A percentile compares a stretch with the other conserved stretches of the same genome.
Conservation (phyloP, 2,888 invertebrate genomes). For the Pristionchus arcanus region DNA sequence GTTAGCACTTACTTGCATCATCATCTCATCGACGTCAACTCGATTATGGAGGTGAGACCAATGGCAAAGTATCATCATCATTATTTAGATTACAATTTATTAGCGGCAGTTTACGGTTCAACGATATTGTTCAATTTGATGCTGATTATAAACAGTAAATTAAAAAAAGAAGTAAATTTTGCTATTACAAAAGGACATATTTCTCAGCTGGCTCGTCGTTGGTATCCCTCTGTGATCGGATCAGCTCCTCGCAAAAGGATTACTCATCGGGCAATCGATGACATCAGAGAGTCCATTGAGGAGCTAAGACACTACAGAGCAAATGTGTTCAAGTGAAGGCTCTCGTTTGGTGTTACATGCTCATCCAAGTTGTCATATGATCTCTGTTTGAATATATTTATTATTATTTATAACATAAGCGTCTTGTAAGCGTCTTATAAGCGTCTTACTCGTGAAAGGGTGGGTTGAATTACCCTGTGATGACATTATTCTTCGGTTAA, state of each 20-base stretch:
- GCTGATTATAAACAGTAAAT: too few species aligned
- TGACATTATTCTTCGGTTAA: too few species aligned
- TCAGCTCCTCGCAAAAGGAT: constrained; percentile 78
- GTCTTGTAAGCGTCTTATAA: not conserved
- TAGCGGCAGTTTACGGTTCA: too few species aligned
- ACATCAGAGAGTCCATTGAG: constrained; percentile 84
- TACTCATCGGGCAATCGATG: constrained; percentile 84
- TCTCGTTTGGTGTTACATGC: too few species aligned
- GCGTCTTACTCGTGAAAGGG: not conserved
- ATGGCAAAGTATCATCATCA: too few species aligned
- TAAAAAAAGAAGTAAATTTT: not conserved
- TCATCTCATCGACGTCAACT: constrained; percentile 93
- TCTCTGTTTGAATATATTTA: not conserved
- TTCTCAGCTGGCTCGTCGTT: constrained; percentile 81
- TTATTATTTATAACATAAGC: not conserved
- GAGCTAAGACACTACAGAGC: constrained; percentile 89
- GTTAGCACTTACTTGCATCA: constrained; percentile 90
- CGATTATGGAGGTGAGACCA: constrained; percentile 93
- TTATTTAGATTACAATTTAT: too few species aligned
- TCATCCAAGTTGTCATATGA: too few species aligned
- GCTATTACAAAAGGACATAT: too few species aligned
- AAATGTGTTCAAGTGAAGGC: constrained; percentile 82
- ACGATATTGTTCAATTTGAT: too few species aligned
- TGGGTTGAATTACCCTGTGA: not conserved
- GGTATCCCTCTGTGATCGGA: constrained; percentile 84